phyloP scores from a whole-genome alignment of 2,113 vertebrate species.

The Telmatochromis sp. region DNA sequence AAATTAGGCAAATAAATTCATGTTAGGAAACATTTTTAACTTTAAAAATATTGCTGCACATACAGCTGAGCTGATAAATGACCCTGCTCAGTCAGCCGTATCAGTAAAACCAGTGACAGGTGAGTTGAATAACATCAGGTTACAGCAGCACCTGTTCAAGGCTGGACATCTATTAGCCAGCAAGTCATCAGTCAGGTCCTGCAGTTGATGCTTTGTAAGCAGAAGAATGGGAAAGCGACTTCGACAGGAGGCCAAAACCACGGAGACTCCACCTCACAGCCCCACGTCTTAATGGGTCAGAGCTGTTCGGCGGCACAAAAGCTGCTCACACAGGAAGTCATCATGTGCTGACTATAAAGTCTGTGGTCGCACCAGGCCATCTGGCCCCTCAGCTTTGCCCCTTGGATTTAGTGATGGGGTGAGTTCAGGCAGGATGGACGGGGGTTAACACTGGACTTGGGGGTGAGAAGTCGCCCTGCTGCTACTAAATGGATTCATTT shows the following conservation, averaged over 20 bases:
- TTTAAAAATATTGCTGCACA: not conserved
- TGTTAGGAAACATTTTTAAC: not conserved
- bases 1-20: not conserved
- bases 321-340: not conserved
- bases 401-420: conserved; percentile 13
- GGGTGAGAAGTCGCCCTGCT: conserved; percentile 3
- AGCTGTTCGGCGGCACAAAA: not conserved
- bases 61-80: not conserved
- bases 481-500: conserved; percentile 15
- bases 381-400: conserved; percentile 31
- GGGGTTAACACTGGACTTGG: not conserved
- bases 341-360: not conserved
- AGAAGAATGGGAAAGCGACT: not conserved
- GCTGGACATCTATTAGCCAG: not conserved
- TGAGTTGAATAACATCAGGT: not conserved
- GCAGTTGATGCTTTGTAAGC: not conserved
- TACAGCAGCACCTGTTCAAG: not conserved
- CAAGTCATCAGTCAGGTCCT: not conserved
- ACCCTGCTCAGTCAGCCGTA: not conserved
- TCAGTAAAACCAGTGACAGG: not conserved
- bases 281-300: not conserved
- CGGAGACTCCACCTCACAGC: not conserved
- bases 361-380: not conserved
- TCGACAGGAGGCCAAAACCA: not conserved
- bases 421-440: not conserved